Evolutionary conservation across 2,113 vertebrate genomes (phyloP).

Genomic region (Notarius lentiginosus): DNA sequence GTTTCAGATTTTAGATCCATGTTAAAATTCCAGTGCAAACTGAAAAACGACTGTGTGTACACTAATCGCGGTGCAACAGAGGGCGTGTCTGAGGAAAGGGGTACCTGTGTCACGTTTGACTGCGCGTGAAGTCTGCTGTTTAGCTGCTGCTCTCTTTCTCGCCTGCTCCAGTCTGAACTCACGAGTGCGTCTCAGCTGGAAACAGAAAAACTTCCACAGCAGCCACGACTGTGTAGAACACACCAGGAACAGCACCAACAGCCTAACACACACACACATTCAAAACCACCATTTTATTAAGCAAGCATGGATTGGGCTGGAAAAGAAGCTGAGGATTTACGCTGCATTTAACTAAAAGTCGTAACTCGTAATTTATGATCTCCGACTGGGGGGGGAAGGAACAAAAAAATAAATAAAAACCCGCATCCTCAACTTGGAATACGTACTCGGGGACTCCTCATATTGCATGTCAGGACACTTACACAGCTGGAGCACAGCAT

Average conservation of each 20-base stretch:
- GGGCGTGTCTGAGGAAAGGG: constrained; percentile 75
- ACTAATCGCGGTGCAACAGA: constrained; percentile 26
- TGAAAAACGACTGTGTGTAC: neutral
- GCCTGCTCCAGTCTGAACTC: constrained; percentile 88
- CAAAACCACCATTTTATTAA: neutral
- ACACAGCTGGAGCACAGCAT: neutral
- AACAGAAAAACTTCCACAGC: constrained; percentile 97
- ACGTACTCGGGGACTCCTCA: neutral
- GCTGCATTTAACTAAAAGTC: neutral
- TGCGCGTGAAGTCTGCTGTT: constrained; percentile 76
- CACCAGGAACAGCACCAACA: constrained; percentile 85
- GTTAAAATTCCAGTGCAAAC: neutral
- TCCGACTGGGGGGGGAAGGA: neutral
- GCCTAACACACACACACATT: constrained; percentile 69
- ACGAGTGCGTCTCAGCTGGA: constrained; percentile 93
- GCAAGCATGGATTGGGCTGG: too few relatives aligned
- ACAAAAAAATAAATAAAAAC: neutral
- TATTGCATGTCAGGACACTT: neutral
- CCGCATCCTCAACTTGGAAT: neutral
- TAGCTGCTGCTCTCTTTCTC: constrained; percentile 74
- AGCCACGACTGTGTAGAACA: constrained; percentile 92
- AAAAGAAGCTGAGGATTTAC: neutral
- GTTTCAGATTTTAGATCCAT: neutral
- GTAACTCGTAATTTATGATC: neutral
- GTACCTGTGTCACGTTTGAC: constrained; percentile 88